phyloP scores from a whole-genome alignment of 92 coral and sea anemone species.

The Actinernus sp. region DNA sequence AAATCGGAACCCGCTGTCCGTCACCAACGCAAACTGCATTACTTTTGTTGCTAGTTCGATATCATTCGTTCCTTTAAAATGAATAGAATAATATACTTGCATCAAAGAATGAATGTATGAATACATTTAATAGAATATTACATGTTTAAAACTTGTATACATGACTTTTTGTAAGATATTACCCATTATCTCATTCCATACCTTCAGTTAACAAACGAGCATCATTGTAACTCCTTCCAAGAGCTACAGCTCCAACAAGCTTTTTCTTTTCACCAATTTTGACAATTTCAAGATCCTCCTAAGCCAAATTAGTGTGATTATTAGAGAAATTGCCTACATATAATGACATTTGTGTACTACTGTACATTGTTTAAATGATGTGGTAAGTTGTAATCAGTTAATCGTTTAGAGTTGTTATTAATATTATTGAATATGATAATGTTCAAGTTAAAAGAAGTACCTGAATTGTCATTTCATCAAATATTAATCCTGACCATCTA shows the following conservation, averaged over 20 bases:
- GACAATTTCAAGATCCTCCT: conserved; percentile 44
- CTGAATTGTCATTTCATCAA: conserved; percentile 59
- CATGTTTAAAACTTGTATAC: no score
- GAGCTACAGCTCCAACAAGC: conserved; percentile 33
- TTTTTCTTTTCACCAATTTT: conserved; percentile 24
- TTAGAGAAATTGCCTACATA: no score
- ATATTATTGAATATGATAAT: background rate
- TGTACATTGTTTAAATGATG: no score
- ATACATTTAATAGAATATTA: no score
- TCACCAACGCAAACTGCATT: conserved; percentile 23
- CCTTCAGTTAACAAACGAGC: conserved; percentile 10
- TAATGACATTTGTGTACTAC: no score
- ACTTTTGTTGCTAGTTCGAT: conserved; percentile 19
- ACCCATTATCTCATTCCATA: background rate
- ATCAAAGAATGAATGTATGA: no score
- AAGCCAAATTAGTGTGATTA: no score
- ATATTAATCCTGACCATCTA: conserved; percentile 27
- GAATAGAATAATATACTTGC: background rate
- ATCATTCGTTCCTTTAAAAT: background rate
- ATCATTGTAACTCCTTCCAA: conserved; percentile 39
- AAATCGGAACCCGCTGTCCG: conserved; percentile 26
- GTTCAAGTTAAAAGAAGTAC: no score
- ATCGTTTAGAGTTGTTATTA: no score
- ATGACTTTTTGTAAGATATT: no score
- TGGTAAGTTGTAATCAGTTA: no score